phyloP scores from a whole-genome alignment of 2,888 invertebrate species.

The Oxystoma pomonae region DNA sequence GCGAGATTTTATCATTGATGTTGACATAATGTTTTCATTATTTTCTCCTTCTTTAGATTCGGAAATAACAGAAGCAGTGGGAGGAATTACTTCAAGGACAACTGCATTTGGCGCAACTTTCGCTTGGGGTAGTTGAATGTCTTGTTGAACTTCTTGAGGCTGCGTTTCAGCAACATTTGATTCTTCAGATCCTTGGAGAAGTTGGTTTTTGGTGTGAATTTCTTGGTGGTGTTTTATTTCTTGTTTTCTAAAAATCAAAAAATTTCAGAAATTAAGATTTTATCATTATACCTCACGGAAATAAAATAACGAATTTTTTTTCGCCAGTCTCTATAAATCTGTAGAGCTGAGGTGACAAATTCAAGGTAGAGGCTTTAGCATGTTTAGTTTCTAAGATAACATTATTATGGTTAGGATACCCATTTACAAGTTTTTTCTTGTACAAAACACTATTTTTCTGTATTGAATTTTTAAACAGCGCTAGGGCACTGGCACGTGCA shows the following conservation, averaged over 20 bases:
- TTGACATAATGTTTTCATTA: conserved; percentile 44
- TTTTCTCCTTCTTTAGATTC: conserved; percentile 17
- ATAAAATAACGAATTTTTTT: no score
- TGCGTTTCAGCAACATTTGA: background rate
- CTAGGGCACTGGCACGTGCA: no score
- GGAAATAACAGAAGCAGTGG: conserved; percentile 7
- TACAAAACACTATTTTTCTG: no score
- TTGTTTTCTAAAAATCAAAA: background rate
- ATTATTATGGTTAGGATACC: no score
- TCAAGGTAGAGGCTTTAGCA: no score
- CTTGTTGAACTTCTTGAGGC: background rate
- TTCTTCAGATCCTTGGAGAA: background rate
- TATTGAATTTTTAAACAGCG: no score
- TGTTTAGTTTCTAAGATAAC: no score
- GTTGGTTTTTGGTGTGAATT: background rate
- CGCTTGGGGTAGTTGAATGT: background rate
- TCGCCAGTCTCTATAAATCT: no score
- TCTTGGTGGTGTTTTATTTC: background rate
- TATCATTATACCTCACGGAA: no score
- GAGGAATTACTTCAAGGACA: background rate
- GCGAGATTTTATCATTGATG: conserved; percentile 64
- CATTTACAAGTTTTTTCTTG: no score
- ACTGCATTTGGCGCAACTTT: conserved; percentile 3
- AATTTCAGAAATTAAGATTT: no score
- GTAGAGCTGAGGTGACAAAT: no score